Conservation (phyloP, 1,140 invertebrate species). For the Adelges cooleyi region DNA sequence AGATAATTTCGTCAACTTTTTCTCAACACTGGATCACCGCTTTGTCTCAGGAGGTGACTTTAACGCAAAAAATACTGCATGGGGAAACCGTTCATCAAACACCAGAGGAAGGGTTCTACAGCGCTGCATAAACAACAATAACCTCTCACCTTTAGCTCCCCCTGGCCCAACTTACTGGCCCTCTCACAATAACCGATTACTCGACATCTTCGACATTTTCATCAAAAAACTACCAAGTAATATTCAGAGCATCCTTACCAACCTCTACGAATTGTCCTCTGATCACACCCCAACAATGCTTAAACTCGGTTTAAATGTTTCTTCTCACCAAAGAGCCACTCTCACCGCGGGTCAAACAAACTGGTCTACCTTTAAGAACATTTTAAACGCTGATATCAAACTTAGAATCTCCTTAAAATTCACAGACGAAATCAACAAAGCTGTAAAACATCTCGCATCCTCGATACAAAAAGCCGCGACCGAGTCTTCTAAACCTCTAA, state of each 20-base stretch:
- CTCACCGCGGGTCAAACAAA: background rate
- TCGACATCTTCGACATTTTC: constrained; percentile 1
- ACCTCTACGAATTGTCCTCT: background rate
- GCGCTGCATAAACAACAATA: constrained; percentile 6
- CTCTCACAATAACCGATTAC: background rate
- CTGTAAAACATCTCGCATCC: background rate
- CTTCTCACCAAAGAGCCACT: background rate
- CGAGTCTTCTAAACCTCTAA: background rate
- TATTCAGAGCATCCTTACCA: background rate
- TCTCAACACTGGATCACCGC: background rate
- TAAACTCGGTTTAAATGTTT: background rate
- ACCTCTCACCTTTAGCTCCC: background rate
- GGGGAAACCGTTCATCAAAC: background rate
- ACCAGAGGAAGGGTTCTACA: background rate
- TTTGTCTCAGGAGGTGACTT: background rate
- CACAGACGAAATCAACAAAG: background rate
- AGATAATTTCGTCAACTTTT: background rate
- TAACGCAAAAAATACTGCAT: background rate
- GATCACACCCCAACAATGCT: background rate
- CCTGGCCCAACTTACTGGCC: background rate
- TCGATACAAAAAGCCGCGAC: background rate
- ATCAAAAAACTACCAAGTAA: constrained; percentile 10
- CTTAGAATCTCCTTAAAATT: background rate
- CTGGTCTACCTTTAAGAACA: background rate
- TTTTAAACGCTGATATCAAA: background rate